Base-by-base conservation (phyloP, 2,113 vertebrate species). In the Perca fluviatilis region DNA sequence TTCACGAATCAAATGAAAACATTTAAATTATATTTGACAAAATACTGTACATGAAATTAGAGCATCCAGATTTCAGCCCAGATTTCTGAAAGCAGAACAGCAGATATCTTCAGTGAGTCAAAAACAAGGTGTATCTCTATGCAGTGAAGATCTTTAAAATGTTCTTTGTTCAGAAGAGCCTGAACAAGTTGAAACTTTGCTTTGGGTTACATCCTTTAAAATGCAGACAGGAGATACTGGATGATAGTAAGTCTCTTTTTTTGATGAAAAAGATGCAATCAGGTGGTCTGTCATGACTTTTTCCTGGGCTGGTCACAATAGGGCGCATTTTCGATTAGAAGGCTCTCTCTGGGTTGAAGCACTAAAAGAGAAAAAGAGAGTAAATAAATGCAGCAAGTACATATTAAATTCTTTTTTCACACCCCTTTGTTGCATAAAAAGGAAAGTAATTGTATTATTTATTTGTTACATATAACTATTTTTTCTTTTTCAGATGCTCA, bases 311-410 rank as follows among this genome's bases (percentile, higher is more conserved):
- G 60, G 57, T 96, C 95, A 90, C 91, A 92, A 84, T 94, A 96
- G 0, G 95, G 95, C 6, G 94, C 91, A 46, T 96, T 96, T 86
- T 96, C 95, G 56, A 95, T 76, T 1, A 96, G 79, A 43, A 93
- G 92, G 16, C 72, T 79, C 14, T 95, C 81, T 77, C 95, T 91
- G 19, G 95, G 94, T 43, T 94, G 92, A 56, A 96, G 93, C 73
- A 92, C 95, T 96, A 54, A 36, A 14, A 60, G 8, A 82, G 16
- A 25, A 10, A 30, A 6, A 74, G 3, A 40, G 11, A 46, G 14
- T 65, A 18, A 49, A 75, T 19, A 33, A 23, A 36, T 13, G 8
- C 3, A 53, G 18, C 0, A 54, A 14, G 23, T 7, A 13, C 3
- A 30, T 7, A 6, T 43, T 43, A 3, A 11, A 43, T 43, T 11